Conservation (phyloP, 2,113 vertebrate genomes). For the Typhlomys cinereus region DNA sequence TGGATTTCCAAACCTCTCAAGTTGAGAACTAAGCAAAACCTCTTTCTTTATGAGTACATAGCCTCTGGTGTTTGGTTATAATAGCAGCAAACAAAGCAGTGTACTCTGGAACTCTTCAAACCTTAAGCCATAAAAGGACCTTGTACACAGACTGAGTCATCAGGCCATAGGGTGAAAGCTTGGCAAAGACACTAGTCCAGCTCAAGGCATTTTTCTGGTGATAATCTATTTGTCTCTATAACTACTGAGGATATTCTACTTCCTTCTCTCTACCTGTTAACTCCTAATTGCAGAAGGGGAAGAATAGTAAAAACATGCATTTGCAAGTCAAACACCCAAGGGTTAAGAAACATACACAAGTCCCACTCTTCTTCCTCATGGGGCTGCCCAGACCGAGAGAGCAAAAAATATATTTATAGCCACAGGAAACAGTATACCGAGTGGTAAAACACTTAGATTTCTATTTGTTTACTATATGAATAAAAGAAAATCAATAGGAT, state of each 20-base stretch:
- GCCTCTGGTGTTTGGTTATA: not conserved
- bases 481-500: conserved; percentile 70
- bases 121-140: not conserved
- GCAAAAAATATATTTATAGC: conserved; percentile 60
- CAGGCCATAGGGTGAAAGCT: not conserved
- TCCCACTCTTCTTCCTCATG: not conserved
- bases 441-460: conserved; percentile 64
- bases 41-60: not conserved
- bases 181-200: not conserved
- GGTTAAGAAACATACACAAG: conserved; percentile 39
- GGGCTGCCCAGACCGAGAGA: conserved; percentile 21
- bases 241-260: not conserved
- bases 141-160: not conserved
- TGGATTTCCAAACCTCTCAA: not conserved
- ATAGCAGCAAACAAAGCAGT: not conserved
- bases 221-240: conserved; percentile 13
- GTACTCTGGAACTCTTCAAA: not conserved
- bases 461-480: conserved; percentile 69
- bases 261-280: not conserved
- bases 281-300: not conserved
- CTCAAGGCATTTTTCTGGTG: not conserved
- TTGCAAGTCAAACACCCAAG: conserved; percentile 23
- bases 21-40: not conserved
- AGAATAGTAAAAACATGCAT: not conserved
- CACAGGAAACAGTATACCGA: conserved; percentile 49